These are phyloP conservation scores for Hippasteria phrygiana DNA, from an alignment of 53 echinoderm and acorn worm species.

Conservation along the genomic window DNA sequence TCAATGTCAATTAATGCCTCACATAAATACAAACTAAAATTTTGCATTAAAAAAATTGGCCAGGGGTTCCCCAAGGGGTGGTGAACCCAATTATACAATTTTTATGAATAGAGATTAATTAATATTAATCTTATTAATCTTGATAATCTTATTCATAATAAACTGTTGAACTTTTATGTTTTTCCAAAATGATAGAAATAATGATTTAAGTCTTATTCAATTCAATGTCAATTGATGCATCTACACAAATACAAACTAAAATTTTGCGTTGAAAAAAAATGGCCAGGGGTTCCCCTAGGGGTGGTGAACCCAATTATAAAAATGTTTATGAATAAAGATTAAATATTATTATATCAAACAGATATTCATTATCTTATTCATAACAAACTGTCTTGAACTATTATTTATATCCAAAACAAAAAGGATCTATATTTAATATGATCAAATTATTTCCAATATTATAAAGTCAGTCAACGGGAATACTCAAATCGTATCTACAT, in stretches of 20 bases:
- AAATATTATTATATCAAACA: neutral
- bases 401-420: neutral
- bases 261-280: neutral
- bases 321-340: neutral
- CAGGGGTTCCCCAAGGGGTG: slow-evolving; percentile 11
- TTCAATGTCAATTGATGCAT: neutral
- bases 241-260: neutral
- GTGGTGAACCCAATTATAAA: neutral
- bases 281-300: neutral
- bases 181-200: neutral
- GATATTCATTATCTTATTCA: neutral
- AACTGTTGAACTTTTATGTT: slow-evolving; percentile 1
- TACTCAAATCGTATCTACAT: neutral
- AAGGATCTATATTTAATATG: neutral
- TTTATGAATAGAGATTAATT: neutral
- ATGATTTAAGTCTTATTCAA: too few species aligned
- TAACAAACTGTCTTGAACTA: slow-evolving; percentile 1
- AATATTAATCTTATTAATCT: neutral
- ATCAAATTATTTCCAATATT: too few species aligned
- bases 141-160: neutral
- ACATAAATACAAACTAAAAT: too few species aligned
- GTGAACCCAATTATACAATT: neutral
- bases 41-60: too few species aligned
- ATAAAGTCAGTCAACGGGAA: neutral
- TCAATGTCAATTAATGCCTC: too few species aligned